These are phyloP conservation scores for Sweltsa coloradensis DNA, from an alignment of 1,140 invertebrate genomes.

Conservation along the genomic window DNA sequence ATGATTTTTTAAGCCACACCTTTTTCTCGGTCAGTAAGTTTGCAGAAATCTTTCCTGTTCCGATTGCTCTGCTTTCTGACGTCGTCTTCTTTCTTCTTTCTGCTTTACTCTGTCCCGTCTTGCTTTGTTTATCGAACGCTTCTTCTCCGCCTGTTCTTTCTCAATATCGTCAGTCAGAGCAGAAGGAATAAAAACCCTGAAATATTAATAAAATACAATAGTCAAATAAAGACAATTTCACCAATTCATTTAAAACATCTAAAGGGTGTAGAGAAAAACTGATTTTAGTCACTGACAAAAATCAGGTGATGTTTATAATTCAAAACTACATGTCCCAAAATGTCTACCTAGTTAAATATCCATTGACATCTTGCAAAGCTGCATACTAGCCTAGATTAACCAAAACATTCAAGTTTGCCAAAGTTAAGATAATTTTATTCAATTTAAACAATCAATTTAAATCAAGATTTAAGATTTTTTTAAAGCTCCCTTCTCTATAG, in stretches of 20 bases:
- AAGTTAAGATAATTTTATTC: conserved; percentile 7
- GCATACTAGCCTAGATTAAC: too few species aligned
- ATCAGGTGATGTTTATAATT: too few species aligned
- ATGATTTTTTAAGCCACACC: conserved; percentile 28
- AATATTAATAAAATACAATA: too few species aligned
- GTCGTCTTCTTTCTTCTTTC: conserved; percentile 43
- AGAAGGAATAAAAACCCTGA: conserved; percentile 35
- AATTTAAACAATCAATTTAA: conserved; percentile 4
- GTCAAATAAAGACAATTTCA: too few species aligned
- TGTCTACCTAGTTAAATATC: too few species aligned
- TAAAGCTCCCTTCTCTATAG: background rate
- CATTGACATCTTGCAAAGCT: too few species aligned
- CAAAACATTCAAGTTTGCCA: too few species aligned
- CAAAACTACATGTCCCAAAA: too few species aligned
- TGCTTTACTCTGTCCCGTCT: conserved; percentile 58
- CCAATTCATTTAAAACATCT: too few species aligned
- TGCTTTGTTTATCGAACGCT: conserved; percentile 40
- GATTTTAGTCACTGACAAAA: too few species aligned
- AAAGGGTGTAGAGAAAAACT: too few species aligned
- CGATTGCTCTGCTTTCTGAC: conserved; percentile 42
- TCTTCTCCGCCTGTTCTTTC: conserved; percentile 48
- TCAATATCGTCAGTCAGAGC: conserved; percentile 52
- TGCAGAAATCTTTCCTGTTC: conserved; percentile 47
- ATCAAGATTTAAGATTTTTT: too few species aligned
- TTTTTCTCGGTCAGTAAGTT: conserved; percentile 66